Percentiles rank a stretch among this genome's conserved stretches.
phyloP scores from a whole-genome alignment of 2,797 vertebrate genomes.

The Aldrovandia affinis region DNA sequence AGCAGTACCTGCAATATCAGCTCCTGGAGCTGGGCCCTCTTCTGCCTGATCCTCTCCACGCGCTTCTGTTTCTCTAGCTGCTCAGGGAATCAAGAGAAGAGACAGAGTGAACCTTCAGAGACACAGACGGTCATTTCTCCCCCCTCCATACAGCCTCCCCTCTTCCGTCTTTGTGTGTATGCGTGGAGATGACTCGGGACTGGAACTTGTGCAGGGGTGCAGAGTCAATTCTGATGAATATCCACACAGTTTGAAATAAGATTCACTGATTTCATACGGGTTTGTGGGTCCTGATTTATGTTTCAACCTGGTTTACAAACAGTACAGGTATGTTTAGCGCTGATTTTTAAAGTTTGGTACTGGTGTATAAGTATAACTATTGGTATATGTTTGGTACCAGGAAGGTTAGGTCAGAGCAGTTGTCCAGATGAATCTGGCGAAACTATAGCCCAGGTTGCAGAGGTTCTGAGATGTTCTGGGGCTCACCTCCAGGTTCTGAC shows the following conservation, averaged over 20 bases:
- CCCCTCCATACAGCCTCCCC: too few species aligned
- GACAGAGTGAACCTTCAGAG: background rate
- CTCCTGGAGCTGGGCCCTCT: conserved; percentile 83
- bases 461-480: background rate
- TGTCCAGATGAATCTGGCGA: too few species aligned
- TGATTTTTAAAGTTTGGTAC: too few species aligned
- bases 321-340: too few species aligned
- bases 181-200: too few species aligned
- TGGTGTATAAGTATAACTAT: too few species aligned
- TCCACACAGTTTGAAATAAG: background rate
- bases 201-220: background rate
- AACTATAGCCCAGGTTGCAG: background rate
- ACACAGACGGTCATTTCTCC: background rate
- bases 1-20: conserved; percentile 81
- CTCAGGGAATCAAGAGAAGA: conserved; percentile 43
- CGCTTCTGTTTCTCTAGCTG: conserved; percentile 85
- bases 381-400: too few species aligned
- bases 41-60: conserved; percentile 85
- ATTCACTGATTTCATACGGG: too few species aligned
- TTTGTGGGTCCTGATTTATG: too few species aligned
- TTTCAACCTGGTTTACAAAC: background rate
- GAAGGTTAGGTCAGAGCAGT: too few species aligned
- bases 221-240: too few species aligned
- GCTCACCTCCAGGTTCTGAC: conserved; percentile 82
- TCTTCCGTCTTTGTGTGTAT: too few species aligned